phyloP scores from a whole-genome alignment of 2,113 vertebrate species.

The Alexandromys fortis region DNA sequence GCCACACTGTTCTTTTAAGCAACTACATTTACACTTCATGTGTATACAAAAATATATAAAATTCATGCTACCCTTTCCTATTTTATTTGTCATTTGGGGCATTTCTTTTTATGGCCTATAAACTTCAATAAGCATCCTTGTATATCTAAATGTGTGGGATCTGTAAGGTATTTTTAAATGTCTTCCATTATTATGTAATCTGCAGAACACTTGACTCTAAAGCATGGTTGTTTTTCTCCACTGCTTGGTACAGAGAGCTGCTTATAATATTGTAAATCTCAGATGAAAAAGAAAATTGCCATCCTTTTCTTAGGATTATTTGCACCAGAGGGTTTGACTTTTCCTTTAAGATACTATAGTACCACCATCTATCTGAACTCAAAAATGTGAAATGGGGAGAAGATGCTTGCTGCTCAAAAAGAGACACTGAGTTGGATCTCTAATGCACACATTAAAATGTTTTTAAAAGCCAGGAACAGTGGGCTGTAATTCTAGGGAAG shows the following conservation, averaged over 20 bases:
- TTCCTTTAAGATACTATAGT: neutral
- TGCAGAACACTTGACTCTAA: neutral
- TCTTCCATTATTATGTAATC: neutral
- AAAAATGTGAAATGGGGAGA: neutral
- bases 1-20: neutral
- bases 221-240: neutral
- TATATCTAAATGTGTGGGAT: neutral
- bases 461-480: neutral
- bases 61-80: neutral
- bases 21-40: neutral
- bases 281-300: neutral
- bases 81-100: neutral
- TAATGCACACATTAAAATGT: neutral
- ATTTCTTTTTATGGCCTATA: neutral
- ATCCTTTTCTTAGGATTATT: neutral
- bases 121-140: neutral
- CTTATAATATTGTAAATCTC: neutral
- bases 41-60: neutral
- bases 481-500: neutral
- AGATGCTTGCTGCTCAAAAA: neutral
- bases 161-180: constrained; percentile 29
- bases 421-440: no score
- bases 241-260: neutral
- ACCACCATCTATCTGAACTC: neutral
- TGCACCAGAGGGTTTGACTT: neutral